These are phyloP conservation scores for Oncopodura yosiiana DNA, from an alignment of 1,140 invertebrate species.

Conservation along the genomic window DNA sequence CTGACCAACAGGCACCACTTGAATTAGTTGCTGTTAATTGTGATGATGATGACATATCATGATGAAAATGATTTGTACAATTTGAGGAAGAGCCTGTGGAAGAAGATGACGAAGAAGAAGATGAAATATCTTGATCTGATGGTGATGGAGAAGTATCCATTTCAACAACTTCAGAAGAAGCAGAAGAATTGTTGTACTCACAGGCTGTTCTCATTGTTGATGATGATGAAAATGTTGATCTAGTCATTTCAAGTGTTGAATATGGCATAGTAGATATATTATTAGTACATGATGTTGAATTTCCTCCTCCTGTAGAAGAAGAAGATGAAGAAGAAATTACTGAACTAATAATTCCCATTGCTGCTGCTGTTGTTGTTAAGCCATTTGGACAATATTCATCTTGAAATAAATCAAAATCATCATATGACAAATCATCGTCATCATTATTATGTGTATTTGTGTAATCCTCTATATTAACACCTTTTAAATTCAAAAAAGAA, in stretches of 20 bases:
- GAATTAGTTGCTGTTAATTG: too few relatives aligned
- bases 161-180: background rate
- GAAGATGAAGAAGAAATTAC: too few relatives aligned
- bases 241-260: too few relatives aligned
- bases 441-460: background rate
- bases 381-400: slow-evolving; percentile 35
- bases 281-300: too few relatives aligned
- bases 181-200: background rate
- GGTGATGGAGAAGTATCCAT: background rate
- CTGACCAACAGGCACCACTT: too few relatives aligned
- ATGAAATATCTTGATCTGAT: background rate
- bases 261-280: too few relatives aligned
- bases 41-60: background rate
- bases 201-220: too few relatives aligned
- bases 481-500: too few relatives aligned
- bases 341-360: too few relatives aligned
- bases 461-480: slow-evolving; percentile 15
- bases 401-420: slow-evolving; percentile 30
- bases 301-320: too few relatives aligned
- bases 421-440: slow-evolving; percentile 19
- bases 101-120: background rate
- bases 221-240: too few relatives aligned
- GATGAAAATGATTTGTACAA: background rate
- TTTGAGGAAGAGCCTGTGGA: background rate
- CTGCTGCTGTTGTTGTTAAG: too few relatives aligned